Base-by-base conservation (phyloP, 2,888 invertebrate genomes). In the Pandemis cinnamomeana region DNA sequence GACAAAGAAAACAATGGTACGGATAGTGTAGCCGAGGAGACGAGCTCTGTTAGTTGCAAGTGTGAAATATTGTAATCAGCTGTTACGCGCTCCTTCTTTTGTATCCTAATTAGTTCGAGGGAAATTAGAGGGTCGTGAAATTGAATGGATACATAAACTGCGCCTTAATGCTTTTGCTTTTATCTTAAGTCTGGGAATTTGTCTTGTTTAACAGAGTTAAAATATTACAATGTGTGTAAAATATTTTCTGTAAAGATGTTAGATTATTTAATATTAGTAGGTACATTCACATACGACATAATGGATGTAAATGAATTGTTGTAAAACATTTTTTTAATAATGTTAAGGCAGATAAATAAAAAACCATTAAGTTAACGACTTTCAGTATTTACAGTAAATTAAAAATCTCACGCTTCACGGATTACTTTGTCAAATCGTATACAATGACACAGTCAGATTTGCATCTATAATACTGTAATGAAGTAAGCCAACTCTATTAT, bases 1-100 rank as follows among this genome's bases (percentile, higher is more conserved):
- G 81, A 87, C 87, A 90, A 91, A 90, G 87, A 90, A 74, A 86
- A 91, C 88, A 89, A 90, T 90, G 82, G 82, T 77, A 79, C 79
- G 80, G 77, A 84, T 88, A 87, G 87, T 85, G 83, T 84, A 80
- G 79, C 78, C 81, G 81, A 85, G 82, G 83, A 84, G 80, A 78
- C 79, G 81, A 77, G 82, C 71, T 82, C 82, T 80, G 80, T 80
- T n/a, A n/a, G n/a, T n/a, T 79, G 79, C 79, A 76, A 79, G 77
- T 76, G 79, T 85, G 82, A 88, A 80, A 82, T 89, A 87, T 86
- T 80, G 79, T 82, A 79, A 86, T 87, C 87, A 88, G 84, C 83
- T 86, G 87, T 77, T 77, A 67, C 76, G 55, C 68, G 64, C 72
- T 71, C 76, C 67, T 75, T 71, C 75, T 75, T 70, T 73, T 71